Evolutionary conservation across 37 sponge, comb jelly and placozoan species (phyloP), one percentile per base, ranked within the genome.

Genomic region (Crambe crambe): DNA sequence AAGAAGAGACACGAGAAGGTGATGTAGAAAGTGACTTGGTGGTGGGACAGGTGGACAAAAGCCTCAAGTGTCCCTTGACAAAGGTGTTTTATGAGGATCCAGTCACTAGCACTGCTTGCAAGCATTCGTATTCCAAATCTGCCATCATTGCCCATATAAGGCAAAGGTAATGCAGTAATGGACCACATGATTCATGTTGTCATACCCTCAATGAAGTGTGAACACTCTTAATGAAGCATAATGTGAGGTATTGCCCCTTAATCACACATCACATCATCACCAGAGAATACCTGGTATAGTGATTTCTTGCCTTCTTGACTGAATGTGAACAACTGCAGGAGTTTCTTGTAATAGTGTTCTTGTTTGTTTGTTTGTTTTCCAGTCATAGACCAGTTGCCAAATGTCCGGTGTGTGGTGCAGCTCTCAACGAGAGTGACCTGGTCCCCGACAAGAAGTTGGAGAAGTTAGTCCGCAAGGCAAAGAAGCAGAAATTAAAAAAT

Each of bases 41-140:
- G 42, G 42, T 80, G 68, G 70, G 82, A 3, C 85, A 85, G 58
- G 84, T 87, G n/a, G 54, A 86, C 34, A 74, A 72, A 43, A 78
- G 87, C 21, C 72, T 91, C 2, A 58, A 63, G 36, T 92, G 93
- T 81, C 93, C 93, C 12, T 61, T 92, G 22, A 88, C 93, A n/a
- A 80, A 74, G 59, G 56, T 56, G 34, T 65, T 56, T 30, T 29
- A 85, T 9, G 89, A 82, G 21, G 78, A 88, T 9, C 93, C 93
- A 22, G 93, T 92, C 31, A 88, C 54, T 4, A 88, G 61, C 51
- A 74, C 25, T 25, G 34, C 41, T 37, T 92, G 93, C 40, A 44
- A 74, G 5, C 93, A 92, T 39, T 74, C 76, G 5, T 92, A 84
- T 69, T 81, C 86, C 2, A 76, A 67, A 37, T 65, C 72, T 29